Evolutionary conservation across 2,888 invertebrate species (phyloP), one percentile per base, ranked within the genome.

Genomic region (Archips xylosteana): DNA sequence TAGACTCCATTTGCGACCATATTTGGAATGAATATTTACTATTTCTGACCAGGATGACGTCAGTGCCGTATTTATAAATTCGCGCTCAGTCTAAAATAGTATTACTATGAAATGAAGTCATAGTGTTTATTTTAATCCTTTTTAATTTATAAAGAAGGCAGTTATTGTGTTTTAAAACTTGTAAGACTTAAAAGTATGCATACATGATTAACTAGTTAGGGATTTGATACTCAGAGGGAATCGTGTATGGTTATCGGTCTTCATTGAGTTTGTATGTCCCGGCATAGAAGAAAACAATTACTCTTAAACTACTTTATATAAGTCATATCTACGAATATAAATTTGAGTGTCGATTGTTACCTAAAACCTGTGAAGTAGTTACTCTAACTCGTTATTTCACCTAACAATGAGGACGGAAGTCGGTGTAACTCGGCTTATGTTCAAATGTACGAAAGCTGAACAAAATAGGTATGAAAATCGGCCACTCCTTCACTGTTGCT

Each of bases 401-500:
- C 42, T 12, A 15, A 32, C 42, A 62, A 23, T 23, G 42, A 45
- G 12, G 6, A 23, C 34, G 15, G 6, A 51, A 51, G 34, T 15
- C 51, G 10, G n/a, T 47, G 15, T 68, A 42, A 63, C 10, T 45
- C 45, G 3, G 42, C 9, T 72, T 57, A 9, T 54, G 15, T 54
- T 54, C 45, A 59, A 49, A 73, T 54, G 23, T 23, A 23, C 23
- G 57, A 67, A 67, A 42, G 45, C 57, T 15, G 42, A 42, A 32
- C 8, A 45, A 66, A 60, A 13, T 42, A 34, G 36, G 13, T 54
- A 68, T 54, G 42, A 12, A 68, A 49, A 75, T 78, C 68, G 77
- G 81, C 82, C 84, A 81, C 83, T 80, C 83, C 83, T 84, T 79
- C 81, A 82, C 83, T 82, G 82, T 82, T 77, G 76, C 76, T 75